phyloP scores from a whole-genome alignment of 2,888 invertebrate genomes.

The Eristalis intricaria region DNA sequence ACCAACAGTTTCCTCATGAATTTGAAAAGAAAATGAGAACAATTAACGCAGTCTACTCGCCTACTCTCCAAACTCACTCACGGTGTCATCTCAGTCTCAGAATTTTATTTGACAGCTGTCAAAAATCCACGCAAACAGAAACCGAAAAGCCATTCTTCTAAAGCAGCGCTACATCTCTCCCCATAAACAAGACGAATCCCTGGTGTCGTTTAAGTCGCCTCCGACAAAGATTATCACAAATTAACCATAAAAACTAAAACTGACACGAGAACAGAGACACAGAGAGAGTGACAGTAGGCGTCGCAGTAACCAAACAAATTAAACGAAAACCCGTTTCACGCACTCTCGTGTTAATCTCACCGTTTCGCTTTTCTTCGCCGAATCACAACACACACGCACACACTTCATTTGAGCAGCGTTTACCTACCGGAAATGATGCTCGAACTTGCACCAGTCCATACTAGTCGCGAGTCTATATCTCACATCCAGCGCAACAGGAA shows the following conservation, averaged over 20 bases:
- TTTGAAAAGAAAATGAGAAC: not conserved
- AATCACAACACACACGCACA: not conserved
- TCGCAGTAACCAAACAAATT: not conserved
- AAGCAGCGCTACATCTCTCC: not conserved
- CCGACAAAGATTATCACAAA: not conserved
- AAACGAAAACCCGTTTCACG: not conserved
- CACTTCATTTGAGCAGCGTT: not conserved
- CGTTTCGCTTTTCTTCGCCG: not conserved
- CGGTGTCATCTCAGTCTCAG: not conserved
- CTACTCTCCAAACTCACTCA: not conserved
- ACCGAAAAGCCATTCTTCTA: too few relatives aligned
- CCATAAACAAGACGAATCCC: not conserved
- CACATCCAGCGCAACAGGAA: constrained; percentile 34
- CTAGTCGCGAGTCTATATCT: constrained; percentile 7
- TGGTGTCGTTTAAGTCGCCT: not conserved
- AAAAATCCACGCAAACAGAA: not conserved
- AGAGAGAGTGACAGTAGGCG: not conserved
- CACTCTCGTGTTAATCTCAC: not conserved
- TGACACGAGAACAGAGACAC: not conserved
- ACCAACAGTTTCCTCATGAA: not conserved
- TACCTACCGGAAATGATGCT: constrained; percentile 28
- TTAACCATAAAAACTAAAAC: not conserved
- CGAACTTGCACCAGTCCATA: not conserved
- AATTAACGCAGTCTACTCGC: not conserved
- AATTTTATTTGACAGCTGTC: not conserved